Conservation (phyloP, 2,888 invertebrate genomes). For the Baronia brevicornis region DNA sequence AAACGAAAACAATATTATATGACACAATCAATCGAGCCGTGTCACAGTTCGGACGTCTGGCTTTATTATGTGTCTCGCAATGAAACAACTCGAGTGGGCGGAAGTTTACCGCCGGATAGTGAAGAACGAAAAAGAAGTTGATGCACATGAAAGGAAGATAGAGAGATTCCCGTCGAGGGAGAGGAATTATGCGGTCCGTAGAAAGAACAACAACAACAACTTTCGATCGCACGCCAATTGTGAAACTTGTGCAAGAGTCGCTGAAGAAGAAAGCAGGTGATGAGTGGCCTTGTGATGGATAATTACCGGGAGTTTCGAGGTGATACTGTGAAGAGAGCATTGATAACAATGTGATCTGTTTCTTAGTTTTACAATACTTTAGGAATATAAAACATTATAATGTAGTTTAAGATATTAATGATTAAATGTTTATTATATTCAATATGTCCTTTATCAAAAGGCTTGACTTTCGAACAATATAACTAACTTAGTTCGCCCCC, state of each 20-base stretch:
- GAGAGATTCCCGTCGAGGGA: slow-evolving; percentile 82
- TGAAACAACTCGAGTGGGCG: slow-evolving; percentile 60
- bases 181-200: slow-evolving; percentile 79
- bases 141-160: slow-evolving; percentile 37
- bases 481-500: too few species aligned
- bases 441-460: too few species aligned
- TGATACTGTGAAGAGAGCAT: slow-evolving; percentile 3
- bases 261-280: slow-evolving; percentile 51
- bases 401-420: too few species aligned
- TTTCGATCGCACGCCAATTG: slow-evolving; percentile 55
- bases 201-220: slow-evolving; percentile 68
- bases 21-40: slow-evolving; percentile 28
- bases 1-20: slow-evolving; percentile 18
- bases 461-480: too few species aligned
- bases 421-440: too few species aligned
- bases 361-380: too few species aligned
- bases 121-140: slow-evolving; percentile 38
- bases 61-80: slow-evolving; percentile 55
- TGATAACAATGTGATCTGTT: too few species aligned
- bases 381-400: too few species aligned
- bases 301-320: slow-evolving; percentile 5
- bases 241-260: slow-evolving; percentile 51
- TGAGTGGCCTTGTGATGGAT: slow-evolving; percentile 15
- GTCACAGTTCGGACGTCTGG: slow-evolving; percentile 21
- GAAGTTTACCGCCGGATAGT: slow-evolving; percentile 52